These are phyloP conservation scores for Drosophila eohydei DNA, from an alignment of 2,888 invertebrate genomes.

Conservation along the genomic window DNA sequence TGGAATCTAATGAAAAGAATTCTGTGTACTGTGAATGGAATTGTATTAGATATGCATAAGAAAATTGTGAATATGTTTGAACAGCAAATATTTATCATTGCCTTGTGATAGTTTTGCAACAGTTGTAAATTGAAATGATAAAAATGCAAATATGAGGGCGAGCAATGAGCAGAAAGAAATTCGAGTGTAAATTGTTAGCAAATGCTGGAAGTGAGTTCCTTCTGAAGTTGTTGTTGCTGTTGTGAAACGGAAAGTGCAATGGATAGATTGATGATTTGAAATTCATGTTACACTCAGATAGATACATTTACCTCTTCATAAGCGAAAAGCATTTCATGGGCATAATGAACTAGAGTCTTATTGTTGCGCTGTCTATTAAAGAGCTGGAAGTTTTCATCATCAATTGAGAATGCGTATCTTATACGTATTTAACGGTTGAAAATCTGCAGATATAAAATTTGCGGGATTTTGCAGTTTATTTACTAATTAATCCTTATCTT, in stretches of 20 bases:
- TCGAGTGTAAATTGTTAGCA: background rate
- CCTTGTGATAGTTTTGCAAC: constrained; percentile 13
- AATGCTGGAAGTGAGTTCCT: background rate
- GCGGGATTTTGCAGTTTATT: too few species aligned
- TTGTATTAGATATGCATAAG: constrained; percentile 17
- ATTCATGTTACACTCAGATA: background rate
- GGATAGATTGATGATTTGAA: background rate
- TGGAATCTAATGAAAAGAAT: constrained; percentile 17
- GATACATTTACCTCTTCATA: background rate
- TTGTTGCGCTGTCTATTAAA: background rate
- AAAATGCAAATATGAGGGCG: background rate
- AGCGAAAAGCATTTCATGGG: background rate
- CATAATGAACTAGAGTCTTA: too few species aligned
- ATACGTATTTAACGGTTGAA: too few species aligned
- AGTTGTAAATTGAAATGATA: background rate
- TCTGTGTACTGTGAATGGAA: background rate
- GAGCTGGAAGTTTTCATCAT: background rate
- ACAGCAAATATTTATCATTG: background rate
- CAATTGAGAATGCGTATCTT: too few species aligned
- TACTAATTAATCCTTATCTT: too few species aligned
- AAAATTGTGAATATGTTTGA: constrained; percentile 2
- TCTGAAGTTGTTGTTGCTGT: background rate
- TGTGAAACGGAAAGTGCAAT: background rate
- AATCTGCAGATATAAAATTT: too few species aligned
- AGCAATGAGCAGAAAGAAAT: background rate